phyloP scores from a whole-genome alignment of 2,113 vertebrate species.

The Neofelis nebulosa region DNA sequence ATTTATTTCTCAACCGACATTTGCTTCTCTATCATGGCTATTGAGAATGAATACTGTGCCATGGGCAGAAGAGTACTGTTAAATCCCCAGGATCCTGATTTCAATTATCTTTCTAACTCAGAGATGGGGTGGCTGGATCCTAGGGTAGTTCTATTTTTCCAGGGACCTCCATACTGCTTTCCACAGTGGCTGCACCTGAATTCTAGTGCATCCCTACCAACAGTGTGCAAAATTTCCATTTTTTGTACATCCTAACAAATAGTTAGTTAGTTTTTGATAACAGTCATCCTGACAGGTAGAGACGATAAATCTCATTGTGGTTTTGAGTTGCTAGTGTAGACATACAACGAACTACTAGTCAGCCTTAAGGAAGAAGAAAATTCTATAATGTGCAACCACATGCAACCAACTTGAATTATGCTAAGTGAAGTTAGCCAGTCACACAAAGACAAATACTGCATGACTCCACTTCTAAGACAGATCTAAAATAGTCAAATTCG shows the following conservation, averaged over 20 bases:
- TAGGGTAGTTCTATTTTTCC: neutral
- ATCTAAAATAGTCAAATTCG: neutral
- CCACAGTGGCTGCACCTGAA: neutral
- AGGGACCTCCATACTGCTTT: neutral
- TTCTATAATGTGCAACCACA: neutral
- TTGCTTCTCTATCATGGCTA: neutral
- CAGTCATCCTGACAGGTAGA: neutral
- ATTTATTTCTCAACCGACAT: neutral
- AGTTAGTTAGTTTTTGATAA: neutral
- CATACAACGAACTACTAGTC: neutral
- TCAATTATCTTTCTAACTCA: neutral
- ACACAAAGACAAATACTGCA: neutral
- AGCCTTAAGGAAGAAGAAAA: neutral
- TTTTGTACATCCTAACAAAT: neutral
- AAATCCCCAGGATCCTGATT: neutral
- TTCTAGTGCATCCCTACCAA: neutral
- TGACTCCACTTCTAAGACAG: neutral
- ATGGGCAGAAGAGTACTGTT: neutral
- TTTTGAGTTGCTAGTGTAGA: neutral
- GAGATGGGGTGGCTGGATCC: neutral
- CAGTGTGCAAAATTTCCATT: neutral
- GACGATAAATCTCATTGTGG: neutral
- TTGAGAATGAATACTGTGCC: neutral
- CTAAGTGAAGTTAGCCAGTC: neutral
- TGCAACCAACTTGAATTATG: neutral